These are phyloP conservation scores for Romanogobio albipinnatus DNA, from an alignment of 2,113 vertebrate species.

Conservation along the genomic window DNA sequence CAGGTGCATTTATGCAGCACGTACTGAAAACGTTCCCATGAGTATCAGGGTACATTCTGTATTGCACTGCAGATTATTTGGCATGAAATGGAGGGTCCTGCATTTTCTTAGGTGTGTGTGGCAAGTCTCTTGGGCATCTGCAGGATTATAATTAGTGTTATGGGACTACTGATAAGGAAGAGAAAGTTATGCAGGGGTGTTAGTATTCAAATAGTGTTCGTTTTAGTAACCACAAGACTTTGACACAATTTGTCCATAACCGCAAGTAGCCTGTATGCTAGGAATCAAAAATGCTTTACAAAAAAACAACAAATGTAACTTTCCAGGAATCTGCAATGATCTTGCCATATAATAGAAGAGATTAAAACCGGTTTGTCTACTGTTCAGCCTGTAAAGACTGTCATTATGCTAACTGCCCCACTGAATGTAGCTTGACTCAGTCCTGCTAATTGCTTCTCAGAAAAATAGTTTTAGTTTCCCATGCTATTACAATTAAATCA, in stretches of 20 bases:
- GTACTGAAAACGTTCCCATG: slow-evolving; percentile 15
- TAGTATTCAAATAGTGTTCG: not conserved
- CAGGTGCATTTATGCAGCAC: slow-evolving; percentile 34
- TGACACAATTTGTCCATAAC: not conserved
- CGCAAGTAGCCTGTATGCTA: not conserved
- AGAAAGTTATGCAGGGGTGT: not conserved
- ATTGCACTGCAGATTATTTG: not conserved
- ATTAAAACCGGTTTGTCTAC: slow-evolving; percentile 14
- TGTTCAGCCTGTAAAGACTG: not conserved
- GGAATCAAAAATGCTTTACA: not conserved
- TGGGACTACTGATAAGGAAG: not conserved
- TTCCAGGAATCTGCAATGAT: not conserved
- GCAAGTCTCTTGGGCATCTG: not conserved
- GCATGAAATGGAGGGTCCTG: not conserved
- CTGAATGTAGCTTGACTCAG: slow-evolving; percentile 10
- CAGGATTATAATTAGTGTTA: not conserved
- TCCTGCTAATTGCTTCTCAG: slow-evolving; percentile 7
- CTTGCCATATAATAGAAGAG: not conserved
- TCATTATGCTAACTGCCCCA: not conserved
- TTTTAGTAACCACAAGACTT: not conserved
- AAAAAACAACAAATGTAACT: not conserved
- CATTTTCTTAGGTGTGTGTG: slow-evolving; percentile 8
- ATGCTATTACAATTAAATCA: slow-evolving; percentile 17
- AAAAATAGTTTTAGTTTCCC: slow-evolving; percentile 14
- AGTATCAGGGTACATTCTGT: not conserved